Base-by-base conservation (phyloP, 2,797 vertebrate genomes). In the Sebastes kiyomatsui region DNA sequence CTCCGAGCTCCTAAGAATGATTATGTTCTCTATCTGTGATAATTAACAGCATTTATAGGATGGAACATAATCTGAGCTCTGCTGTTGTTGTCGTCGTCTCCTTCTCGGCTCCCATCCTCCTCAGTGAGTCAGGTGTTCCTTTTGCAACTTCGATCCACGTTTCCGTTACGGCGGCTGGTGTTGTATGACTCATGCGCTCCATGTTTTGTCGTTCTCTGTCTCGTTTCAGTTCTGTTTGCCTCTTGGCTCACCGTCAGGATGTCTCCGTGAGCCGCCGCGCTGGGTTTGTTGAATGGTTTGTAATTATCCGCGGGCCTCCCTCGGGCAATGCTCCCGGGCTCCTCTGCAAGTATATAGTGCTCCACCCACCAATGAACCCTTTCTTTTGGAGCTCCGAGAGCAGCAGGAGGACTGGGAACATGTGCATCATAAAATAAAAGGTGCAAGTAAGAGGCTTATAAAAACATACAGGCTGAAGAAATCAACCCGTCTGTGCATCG, bases 261-360 rank as follows among this genome's bases (percentile, higher is more conserved):
- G 79, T 80, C 79, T 89, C 68, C 1, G 81, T 73, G 82, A 88
- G 86, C 90, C 35, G 61, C 77, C 79, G 77, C 74, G 80, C 68
- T 72, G 80, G 91, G 90, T 94, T 94, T 94, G 90, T 86, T 90
- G 91, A 94, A 88, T 85, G 88, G 83, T 94, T 93, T 91, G 91
- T 93, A 95, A 96, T 95, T 94, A 95, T 94, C 93, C 85, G 27
- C 23, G 23, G 91, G 75, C 76, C 72, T 93, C 92, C 95, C 90
- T 56, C 89, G 90, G 90, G 92, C 92, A 82, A 74, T 12, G 86
- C 90, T 93, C 87, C 87, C 54, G 33, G 93, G 85, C 85, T 90
- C 88, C 80, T 76, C 77, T 82, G 83, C 81, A 68, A 90, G 90
- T 79, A 42, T 69, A 56, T 42, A 65, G 67, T 25, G 85, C 88